Evolutionary conservation across 2,797 vertebrate genomes (phyloP).

Genomic region (Orientallactaga sibirica): DNA sequence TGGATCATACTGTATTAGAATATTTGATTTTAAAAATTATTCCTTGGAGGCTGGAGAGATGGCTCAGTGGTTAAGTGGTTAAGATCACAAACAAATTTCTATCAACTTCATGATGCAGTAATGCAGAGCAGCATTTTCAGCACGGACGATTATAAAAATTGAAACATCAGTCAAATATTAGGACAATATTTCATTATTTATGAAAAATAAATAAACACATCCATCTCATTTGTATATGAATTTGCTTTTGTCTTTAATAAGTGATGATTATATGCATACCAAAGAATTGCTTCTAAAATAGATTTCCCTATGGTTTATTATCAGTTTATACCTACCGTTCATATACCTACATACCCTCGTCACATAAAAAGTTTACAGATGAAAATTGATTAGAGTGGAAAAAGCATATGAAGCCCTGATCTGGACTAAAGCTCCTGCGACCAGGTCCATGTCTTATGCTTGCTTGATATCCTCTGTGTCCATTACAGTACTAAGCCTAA

Average conservation of each 20-base stretch:
- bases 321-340: neutral
- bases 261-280: neutral
- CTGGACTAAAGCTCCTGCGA: neutral
- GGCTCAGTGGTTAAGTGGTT: too few relatives aligned
- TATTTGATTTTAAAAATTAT: neutral
- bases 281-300: neutral
- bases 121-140: neutral
- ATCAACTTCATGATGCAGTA: neutral
- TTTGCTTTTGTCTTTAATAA: neutral
- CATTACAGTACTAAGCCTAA: neutral
- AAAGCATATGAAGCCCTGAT: neutral
- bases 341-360: neutral
- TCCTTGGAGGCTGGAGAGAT: too few relatives aligned
- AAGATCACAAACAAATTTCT: neutral
- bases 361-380: neutral
- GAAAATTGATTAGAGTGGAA: neutral
- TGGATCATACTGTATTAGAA: neutral
- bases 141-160: neutral
- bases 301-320: neutral
- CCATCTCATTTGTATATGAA: neutral
- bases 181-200: neutral
- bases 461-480: neutral
- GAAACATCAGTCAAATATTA: neutral
- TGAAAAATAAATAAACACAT: neutral
- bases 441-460: neutral